A percentile compares a stretch with the other conserved stretches of the same genome.
Evolutionary conservation across 2,888 invertebrate species (phyloP).

Genomic region (Macrophya alboannulata): DNA sequence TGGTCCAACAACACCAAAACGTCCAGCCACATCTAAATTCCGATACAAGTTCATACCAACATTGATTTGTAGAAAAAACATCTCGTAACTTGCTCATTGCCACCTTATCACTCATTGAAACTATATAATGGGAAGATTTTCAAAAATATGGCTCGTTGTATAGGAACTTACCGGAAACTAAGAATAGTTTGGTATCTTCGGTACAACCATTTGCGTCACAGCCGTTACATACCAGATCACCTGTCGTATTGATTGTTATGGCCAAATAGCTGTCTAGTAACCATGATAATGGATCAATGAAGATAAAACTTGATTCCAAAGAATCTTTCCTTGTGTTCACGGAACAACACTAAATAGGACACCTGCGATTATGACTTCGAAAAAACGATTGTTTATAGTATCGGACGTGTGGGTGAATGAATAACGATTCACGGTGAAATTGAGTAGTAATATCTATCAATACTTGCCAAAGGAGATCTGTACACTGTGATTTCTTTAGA

Average conservation of each 20-base stretch:
- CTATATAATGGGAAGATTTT: background rate
- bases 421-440: background rate
- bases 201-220: constrained; percentile 75
- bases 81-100: background rate
- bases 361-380: background rate
- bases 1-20: background rate
- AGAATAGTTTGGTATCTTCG: constrained; percentile 67
- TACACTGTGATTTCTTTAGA: constrained; percentile 65
- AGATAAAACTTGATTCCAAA: no score
- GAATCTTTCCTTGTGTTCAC: constrained; percentile 54
- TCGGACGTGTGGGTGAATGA: no score
- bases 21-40: background rate
- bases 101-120: background rate
- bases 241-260: constrained; percentile 68
- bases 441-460: background rate
- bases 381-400: background rate
- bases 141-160: background rate
- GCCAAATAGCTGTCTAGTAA: constrained; percentile 64
- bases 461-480: background rate
- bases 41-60: no score
- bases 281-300: no score
- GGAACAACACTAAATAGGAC: background rate
- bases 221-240: constrained; percentile 75
- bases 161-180: constrained; percentile 78
- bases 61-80: background rate